Percentiles rank a stretch among this genome's conserved stretches.
Evolutionary conservation across 2,888 invertebrate species (phyloP).

Genomic region (Cataglyphis livida): DNA sequence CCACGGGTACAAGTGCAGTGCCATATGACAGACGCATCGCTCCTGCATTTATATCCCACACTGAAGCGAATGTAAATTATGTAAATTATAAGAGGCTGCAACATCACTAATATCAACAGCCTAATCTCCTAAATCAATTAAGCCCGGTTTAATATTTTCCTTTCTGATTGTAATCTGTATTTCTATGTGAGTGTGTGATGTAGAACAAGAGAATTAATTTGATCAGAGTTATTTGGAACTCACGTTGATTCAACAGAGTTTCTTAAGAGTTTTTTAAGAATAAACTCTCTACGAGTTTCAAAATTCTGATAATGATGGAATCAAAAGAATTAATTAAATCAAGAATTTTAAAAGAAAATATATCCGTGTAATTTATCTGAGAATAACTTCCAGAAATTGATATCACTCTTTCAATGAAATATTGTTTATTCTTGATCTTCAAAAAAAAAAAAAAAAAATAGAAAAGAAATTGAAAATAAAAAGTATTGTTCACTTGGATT

Average conservation of each 20-base stretch:
- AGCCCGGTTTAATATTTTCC: background rate
- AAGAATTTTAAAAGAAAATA: background rate
- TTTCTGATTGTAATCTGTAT: background rate
- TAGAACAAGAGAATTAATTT: background rate
- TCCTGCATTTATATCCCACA: constrained; percentile 1
- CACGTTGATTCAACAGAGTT: background rate
- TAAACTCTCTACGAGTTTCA: background rate
- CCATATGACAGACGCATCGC: background rate
- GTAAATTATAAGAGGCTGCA: background rate
- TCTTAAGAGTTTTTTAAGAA: too few species aligned
- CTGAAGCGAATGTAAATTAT: background rate
- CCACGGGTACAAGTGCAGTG: constrained; percentile 1
- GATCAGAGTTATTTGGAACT: background rate
- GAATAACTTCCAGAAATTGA: background rate
- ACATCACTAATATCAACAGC: background rate
- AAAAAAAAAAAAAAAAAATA: too few species aligned
- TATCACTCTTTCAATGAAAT: background rate
- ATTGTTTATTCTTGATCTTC: too few species aligned
- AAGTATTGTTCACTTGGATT: background rate
- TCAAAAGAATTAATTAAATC: background rate
- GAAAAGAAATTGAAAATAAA: background rate
- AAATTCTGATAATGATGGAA: background rate
- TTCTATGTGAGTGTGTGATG: background rate
- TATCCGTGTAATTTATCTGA: background rate
- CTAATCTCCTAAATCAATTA: background rate